A percentile compares a stretch with the other conserved stretches of the same genome.
Conservation (phyloP, 2,888 invertebrate genomes). For the Lampropteryx suffumata region DNA sequence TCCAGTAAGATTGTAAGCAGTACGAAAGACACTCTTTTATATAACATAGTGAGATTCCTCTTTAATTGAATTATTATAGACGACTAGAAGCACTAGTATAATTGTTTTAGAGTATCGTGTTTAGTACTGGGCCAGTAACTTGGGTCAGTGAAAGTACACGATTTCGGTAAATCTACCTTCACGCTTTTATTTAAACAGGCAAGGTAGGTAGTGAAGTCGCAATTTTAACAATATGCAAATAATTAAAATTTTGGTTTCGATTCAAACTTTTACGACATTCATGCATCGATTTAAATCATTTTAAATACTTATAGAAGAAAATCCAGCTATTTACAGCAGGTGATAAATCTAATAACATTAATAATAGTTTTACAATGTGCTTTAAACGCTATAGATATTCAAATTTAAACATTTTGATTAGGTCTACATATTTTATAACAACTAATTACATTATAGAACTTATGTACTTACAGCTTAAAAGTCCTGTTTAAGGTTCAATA, state of each 20-base stretch:
- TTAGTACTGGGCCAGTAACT: slow-evolving; percentile 10
- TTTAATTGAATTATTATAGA: too few relatives aligned
- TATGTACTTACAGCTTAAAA: not conserved
- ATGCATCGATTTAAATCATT: slow-evolving; percentile 5
- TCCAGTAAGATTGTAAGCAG: not conserved
- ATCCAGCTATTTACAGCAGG: slow-evolving; percentile 24
- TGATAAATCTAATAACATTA: slow-evolving; percentile 10
- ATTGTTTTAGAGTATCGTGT: too few relatives aligned
- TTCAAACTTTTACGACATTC: slow-evolving; percentile 1
- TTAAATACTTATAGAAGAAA: slow-evolving; percentile 9
- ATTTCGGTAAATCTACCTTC: slow-evolving; percentile 7
- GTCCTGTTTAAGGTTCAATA: not conserved
- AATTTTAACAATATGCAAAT: slow-evolving; percentile 16
- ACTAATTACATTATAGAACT: slow-evolving; percentile 9
- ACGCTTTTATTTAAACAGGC: slow-evolving; percentile 15
- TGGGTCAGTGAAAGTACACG: slow-evolving; percentile 18
- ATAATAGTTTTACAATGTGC: slow-evolving; percentile 10
- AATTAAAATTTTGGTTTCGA: slow-evolving; percentile 2
- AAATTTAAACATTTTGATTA: slow-evolving; percentile 1
- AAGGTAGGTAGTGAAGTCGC: slow-evolving; percentile 31
- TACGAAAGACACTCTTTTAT: not conserved
- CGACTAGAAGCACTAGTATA: too few relatives aligned
- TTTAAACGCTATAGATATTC: slow-evolving; percentile 6
- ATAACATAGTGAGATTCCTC: too few relatives aligned
- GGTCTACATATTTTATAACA: slow-evolving; percentile 1